Evolutionary conservation across 1,140 invertebrate genomes (phyloP).

Genomic region (Drosophila burlai): DNA sequence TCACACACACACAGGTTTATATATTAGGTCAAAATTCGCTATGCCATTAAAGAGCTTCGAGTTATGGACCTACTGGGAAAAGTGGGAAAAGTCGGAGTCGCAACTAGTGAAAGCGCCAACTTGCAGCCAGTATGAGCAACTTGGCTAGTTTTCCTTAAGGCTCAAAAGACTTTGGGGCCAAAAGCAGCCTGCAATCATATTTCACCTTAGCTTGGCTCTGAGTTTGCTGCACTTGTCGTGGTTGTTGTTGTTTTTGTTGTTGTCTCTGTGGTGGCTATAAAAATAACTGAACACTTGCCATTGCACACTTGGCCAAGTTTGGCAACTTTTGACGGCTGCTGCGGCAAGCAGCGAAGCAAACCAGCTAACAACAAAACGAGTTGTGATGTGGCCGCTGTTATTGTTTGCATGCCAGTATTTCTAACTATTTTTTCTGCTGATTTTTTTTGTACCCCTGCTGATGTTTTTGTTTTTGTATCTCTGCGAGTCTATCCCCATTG

Average conservation of each 20-base stretch:
- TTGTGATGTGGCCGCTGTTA: slow-evolving; percentile 54
- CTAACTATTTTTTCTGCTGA: slow-evolving; percentile 40
- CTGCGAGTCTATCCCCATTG: slow-evolving; percentile 43
- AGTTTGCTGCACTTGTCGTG: slow-evolving; percentile 71
- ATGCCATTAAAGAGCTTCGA: slow-evolving; percentile 25
- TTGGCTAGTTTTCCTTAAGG: slow-evolving; percentile 51
- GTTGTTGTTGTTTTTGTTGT: slow-evolving; percentile 27
- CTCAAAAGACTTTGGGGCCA: slow-evolving; percentile 32
- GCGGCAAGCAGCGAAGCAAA: slow-evolving; percentile 29
- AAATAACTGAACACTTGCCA: slow-evolving; percentile 78
- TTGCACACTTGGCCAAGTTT: slow-evolving; percentile 82
- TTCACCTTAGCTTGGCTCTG: slow-evolving; percentile 59
- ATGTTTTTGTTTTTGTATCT: neutral
- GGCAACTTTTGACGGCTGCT: slow-evolving; percentile 76
- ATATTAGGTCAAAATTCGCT: slow-evolving; percentile 26
- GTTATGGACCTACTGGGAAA: slow-evolving; percentile 22
- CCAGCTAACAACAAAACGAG: slow-evolving; percentile 62
- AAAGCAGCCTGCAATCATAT: slow-evolving; percentile 70
- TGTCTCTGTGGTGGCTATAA: slow-evolving; percentile 59
- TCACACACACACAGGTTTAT: slow-evolving; percentile 6
- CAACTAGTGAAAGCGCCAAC: slow-evolving; percentile 45
- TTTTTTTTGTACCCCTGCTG: neutral
- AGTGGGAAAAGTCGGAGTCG: slow-evolving; percentile 29
- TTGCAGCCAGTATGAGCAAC: slow-evolving; percentile 24
- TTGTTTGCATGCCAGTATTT: slow-evolving; percentile 47